Evolutionary conservation across 37 sponge, comb jelly and placozoan genomes (phyloP), one percentile per base, ranked within the genome.

Genomic region (Eunapius fragilis): DNA sequence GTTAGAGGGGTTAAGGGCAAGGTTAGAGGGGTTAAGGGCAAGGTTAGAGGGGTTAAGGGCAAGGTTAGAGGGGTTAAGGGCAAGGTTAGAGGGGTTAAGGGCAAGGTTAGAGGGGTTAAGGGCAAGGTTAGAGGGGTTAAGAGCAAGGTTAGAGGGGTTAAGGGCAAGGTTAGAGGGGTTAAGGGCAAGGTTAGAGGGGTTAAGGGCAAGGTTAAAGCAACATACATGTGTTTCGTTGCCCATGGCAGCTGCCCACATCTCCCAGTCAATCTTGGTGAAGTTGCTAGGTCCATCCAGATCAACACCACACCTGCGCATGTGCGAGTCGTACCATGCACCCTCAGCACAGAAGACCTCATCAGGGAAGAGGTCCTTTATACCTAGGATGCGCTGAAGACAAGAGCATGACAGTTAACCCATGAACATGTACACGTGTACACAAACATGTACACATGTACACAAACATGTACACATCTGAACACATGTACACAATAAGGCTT

Each of bases 191-290:
- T n/a, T n/a, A n/a, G n/a, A 70, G 28, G 28, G 11, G 71, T 30
- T 70, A 70, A 12, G 26, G 3, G 5, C 0, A 45, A 45, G 4
- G 47, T 45, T 45, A 45, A 45, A n/a, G n/a, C n/a, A n/a, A 58
- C 27, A 67, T 79, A 89, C 84, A 80, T 85, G 87, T 25, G 82
- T 75, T 27, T 86, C 75, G 31, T 23, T 70, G 11, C 87, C 90
- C 84, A 93, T 84, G 31, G 93, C 90, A 72, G 93, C 93, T 5
- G 80, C 75, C 93, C 93, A 93, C 93, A 93, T 93, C 84, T 77
- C 28, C 93, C 93, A 93, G 72, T 93, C 93, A 73, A 87, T 47
- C 73, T 93, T 93, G 83, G 93, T 93, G 68, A 81, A 93, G 26
- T 76, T 71, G 23, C 76, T 35, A 25, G 90, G 82, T 49, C 83